These are phyloP conservation scores for Caracal caracal DNA, from an alignment of 2,113 vertebrate species.

Conservation along the genomic window DNA sequence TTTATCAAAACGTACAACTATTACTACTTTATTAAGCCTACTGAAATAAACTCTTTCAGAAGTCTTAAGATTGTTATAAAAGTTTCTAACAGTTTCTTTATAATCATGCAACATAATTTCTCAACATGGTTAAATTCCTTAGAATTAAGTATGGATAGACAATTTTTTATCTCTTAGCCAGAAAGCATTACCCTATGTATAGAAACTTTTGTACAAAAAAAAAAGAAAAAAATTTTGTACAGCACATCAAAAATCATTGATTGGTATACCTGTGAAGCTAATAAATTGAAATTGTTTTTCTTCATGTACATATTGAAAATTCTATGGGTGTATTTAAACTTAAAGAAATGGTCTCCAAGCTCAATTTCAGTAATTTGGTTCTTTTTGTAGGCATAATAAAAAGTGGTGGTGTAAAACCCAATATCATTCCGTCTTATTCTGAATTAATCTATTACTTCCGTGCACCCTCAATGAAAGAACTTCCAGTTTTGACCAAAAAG, in stretches of 20 bases:
- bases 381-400: constrained; percentile 91
- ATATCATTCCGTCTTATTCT: constrained; percentile 93
- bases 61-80: constrained; percentile 9
- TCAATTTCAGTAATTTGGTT: constrained; percentile 57
- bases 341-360: constrained; percentile 52
- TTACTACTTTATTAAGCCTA: neutral
- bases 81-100: constrained; percentile 18
- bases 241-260: constrained; percentile 34
- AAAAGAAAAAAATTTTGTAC: neutral
- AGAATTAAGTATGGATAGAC: neutral
- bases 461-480: constrained; percentile 88
- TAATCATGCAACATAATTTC: constrained; percentile 1
- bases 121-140: constrained; percentile 38
- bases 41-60: constrained; percentile 16
- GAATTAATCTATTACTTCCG: constrained; percentile 92
- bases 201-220: neutral
- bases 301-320: constrained; percentile 23
- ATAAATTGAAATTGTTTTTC: constrained; percentile 42
- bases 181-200: neutral
- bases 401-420: constrained; percentile 92
- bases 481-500: constrained; percentile 88
- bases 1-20: neutral
- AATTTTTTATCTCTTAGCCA: neutral
- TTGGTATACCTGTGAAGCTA: neutral
- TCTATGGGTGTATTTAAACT: constrained; percentile 25